A percentile compares a stretch with the other conserved stretches of the same genome.
These are phyloP conservation scores for Himalopsyche anomala DNA, from an alignment of 2,888 invertebrate species.

Conservation along the genomic window DNA sequence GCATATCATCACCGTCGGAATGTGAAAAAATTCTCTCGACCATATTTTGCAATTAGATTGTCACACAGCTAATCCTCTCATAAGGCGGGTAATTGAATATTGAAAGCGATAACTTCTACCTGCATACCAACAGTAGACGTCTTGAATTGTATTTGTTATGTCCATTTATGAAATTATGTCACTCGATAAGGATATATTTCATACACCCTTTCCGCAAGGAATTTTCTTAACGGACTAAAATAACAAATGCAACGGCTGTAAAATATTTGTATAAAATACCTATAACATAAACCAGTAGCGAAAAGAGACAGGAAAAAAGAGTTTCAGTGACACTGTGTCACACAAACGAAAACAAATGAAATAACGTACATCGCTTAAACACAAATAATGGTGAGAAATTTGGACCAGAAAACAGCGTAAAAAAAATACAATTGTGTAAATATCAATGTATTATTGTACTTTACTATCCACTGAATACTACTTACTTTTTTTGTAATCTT, in stretches of 20 bases:
- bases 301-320: no score
- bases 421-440: no score
- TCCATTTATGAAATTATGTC: conserved; percentile 27
- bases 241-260: not conserved
- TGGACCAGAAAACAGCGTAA: no score
- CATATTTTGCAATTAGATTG: conserved; percentile 45
- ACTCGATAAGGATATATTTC: conserved; percentile 1
- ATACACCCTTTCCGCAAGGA: conserved; percentile 26
- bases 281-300: no score
- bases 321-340: no score
- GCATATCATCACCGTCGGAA: conserved; percentile 50
- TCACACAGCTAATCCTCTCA: conserved; percentile 41
- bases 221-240: conserved; percentile 21
- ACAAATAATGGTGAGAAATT: no score
- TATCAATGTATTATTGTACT: no score
- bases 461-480: no score
- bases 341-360: no score
- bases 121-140: conserved; percentile 46
- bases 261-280: not conserved
- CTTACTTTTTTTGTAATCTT: no score
- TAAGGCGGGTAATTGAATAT: conserved; percentile 58
- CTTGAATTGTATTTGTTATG: conserved; percentile 3
- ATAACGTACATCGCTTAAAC: no score
- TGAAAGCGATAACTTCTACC: conserved; percentile 46
- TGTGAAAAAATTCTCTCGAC: conserved; percentile 45